Evolutionary conservation across 2,888 invertebrate genomes (phyloP).

Genomic region (Epistrophe eligans): DNA sequence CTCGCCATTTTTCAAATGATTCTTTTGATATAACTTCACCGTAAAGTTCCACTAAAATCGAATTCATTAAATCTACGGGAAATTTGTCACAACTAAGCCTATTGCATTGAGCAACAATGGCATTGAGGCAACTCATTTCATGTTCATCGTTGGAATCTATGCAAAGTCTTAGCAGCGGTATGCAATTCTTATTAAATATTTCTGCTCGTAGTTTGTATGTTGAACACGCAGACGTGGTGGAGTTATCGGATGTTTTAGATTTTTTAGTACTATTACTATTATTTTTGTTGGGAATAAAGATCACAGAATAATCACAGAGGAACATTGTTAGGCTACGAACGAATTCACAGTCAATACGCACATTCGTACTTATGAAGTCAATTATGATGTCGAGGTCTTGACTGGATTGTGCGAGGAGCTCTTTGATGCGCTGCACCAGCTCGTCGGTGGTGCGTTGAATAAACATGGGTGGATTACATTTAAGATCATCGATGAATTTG

Average conservation of each 20-base stretch:
- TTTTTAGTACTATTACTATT: conserved; percentile 65
- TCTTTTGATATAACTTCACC: conserved; percentile 82
- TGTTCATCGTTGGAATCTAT: conserved; percentile 80
- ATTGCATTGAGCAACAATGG: conserved; percentile 79
- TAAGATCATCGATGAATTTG: conserved; percentile 79
- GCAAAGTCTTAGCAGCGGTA: conserved; percentile 80
- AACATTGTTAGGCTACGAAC: conserved; percentile 81
- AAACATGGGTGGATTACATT: conserved; percentile 70
- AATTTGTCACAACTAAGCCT: conserved; percentile 77
- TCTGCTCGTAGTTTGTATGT: conserved; percentile 61
- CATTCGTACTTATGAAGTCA: conserved; percentile 82
- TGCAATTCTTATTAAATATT: conserved; percentile 79
- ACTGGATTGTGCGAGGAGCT: conserved; percentile 78
- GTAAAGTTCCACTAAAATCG: conserved; percentile 79
- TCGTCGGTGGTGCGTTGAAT: conserved; percentile 75
- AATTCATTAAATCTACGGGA: conserved; percentile 79
- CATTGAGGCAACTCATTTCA: conserved; percentile 81
- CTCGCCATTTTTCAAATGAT: conserved; percentile 81
- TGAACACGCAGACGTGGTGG: conserved; percentile 25
- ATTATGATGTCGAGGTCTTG: conserved; percentile 80
- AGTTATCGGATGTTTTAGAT: conserved; percentile 55
- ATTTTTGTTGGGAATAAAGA: conserved; percentile 68
- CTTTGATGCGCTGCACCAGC: conserved; percentile 80
- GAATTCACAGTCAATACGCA: conserved; percentile 80
- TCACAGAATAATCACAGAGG: conserved; percentile 82